Conservation (phyloP, 2,888 invertebrate species). For the Parapristionchus giblindavisi region DNA sequence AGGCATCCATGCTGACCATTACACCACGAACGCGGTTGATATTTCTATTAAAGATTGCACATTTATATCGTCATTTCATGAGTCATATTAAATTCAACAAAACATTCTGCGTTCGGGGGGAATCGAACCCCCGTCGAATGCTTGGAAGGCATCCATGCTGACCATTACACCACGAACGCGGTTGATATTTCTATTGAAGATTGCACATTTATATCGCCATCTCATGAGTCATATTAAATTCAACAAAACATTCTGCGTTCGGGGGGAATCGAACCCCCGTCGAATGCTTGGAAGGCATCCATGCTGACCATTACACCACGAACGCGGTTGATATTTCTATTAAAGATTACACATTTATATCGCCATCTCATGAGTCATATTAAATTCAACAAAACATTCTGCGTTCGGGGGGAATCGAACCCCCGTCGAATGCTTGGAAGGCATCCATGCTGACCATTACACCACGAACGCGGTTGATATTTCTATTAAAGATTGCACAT, state of each 20-base stretch:
- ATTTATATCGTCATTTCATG: no score
- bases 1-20: slow-evolving; percentile 53
- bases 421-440: slow-evolving; percentile 54
- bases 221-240: no score
- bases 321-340: slow-evolving; percentile 44
- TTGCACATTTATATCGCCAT: no score
- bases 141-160: slow-evolving; percentile 54
- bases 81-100: no score
- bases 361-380: no score
- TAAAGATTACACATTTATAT: no score
- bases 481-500: no score
- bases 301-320: slow-evolving; percentile 53
- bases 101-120: slow-evolving; percentile 47
- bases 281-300: slow-evolving; percentile 55
- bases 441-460: slow-evolving; percentile 53
- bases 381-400: no score
- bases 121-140: slow-evolving; percentile 53
- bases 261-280: slow-evolving; percentile 51
- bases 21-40: slow-evolving; percentile 48
- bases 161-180: slow-evolving; percentile 51
- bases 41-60: no score
- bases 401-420: slow-evolving; percentile 51
- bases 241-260: slow-evolving; percentile 45
- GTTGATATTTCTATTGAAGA: no score
- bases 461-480: slow-evolving; percentile 47